These are phyloP conservation scores for Cataglyphis livida DNA, from an alignment of 2,888 invertebrate species.

Conservation along the genomic window DNA sequence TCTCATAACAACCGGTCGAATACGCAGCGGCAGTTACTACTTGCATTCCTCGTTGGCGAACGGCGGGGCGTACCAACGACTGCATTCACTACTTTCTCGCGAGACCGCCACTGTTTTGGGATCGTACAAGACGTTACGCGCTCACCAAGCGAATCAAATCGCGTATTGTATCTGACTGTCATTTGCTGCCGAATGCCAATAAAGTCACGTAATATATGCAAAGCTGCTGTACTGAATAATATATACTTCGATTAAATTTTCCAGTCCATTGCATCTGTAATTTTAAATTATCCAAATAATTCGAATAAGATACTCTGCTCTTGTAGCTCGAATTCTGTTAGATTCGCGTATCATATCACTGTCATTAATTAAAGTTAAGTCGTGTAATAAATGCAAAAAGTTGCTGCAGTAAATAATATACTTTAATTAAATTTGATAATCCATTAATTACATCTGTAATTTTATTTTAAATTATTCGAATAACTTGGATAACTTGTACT, in stretches of 20 bases:
- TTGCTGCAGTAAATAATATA: not conserved
- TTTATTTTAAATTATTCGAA: conserved; percentile 11
- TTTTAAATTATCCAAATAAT: not conserved
- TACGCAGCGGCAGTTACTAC: conserved; percentile 43
- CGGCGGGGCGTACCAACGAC: conserved; percentile 32
- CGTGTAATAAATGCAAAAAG: not conserved
- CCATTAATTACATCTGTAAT: not conserved
- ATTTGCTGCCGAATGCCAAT: conserved; percentile 2
- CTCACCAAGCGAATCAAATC: conserved; percentile 2
- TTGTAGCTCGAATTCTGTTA: not conserved
- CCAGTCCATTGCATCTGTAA: not conserved
- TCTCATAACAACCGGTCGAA: conserved; percentile 58
- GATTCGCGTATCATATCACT: not conserved
- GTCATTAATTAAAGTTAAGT: not conserved
- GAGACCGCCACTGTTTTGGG: conserved; percentile 18
- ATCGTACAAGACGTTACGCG: conserved; percentile 8
- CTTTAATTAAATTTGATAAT: not conserved
- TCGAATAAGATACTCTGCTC: not conserved
- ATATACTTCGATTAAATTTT: not conserved
- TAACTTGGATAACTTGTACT: not conserved
- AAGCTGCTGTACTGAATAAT: not conserved
- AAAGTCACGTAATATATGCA: not conserved
- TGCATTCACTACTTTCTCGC: conserved; percentile 54
- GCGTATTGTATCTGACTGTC: not conserved
- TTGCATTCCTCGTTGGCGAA: conserved; percentile 38